Percentiles rank a stretch among this genome's conserved stretches.
phyloP scores from a whole-genome alignment of 2,888 invertebrate genomes.

The Eulithis prunata region DNA sequence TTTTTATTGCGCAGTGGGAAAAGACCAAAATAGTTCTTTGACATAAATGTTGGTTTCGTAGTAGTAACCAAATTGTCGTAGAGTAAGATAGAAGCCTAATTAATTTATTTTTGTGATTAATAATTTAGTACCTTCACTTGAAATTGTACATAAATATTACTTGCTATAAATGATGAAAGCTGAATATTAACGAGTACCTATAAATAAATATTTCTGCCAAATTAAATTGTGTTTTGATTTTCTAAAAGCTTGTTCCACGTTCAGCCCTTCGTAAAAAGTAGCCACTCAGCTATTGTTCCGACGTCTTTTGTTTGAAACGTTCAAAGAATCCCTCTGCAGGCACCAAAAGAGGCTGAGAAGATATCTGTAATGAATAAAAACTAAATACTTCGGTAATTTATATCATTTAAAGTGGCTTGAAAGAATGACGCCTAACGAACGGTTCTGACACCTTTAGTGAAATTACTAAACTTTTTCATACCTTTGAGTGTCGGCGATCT shows the following conservation, averaged over 20 bases:
- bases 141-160: conserved; percentile 79
- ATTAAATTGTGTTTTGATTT: conserved; percentile 68
- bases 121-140: conserved; percentile 76
- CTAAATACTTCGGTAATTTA: conserved; percentile 57
- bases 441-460: conserved; percentile 60
- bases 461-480: conserved; percentile 55
- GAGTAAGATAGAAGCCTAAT: conserved; percentile 68
- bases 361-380: conserved; percentile 48
- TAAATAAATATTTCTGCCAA: conserved; percentile 84
- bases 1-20: conserved; percentile 54
- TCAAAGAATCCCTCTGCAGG: conserved; percentile 43
- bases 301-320: conserved; percentile 47
- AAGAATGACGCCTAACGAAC: conserved; percentile 63
- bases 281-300: conserved; percentile 49
- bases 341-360: conserved; percentile 27
- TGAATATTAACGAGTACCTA: conserved; percentile 77
- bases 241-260: conserved; percentile 32
- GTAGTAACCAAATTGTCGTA: conserved; percentile 73
- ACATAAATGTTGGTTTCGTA: conserved; percentile 62
- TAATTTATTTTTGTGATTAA: conserved; percentile 80
- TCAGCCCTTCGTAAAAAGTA: conserved; percentile 40
- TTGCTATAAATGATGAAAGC: conserved; percentile 78
- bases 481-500: conserved; percentile 48
- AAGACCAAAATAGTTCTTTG: conserved; percentile 69
- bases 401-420: conserved; percentile 54